These are phyloP conservation scores for Microplitis mediator DNA, from an alignment of 1,140 invertebrate species.

Conservation along the genomic window DNA sequence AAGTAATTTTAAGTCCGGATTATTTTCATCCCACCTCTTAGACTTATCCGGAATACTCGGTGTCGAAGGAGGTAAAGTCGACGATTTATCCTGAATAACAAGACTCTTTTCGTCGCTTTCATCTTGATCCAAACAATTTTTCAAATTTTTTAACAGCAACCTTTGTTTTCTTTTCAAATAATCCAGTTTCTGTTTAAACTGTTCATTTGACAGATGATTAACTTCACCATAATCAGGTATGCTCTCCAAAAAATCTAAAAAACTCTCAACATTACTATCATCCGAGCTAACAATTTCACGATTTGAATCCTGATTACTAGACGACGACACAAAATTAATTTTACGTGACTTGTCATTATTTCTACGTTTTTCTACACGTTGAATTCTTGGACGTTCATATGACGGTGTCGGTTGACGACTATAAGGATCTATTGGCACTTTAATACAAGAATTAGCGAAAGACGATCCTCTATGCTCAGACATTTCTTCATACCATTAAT, in stretches of 20 bases:
- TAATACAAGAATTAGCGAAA: constrained; percentile 67
- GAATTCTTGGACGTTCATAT: constrained; percentile 65
- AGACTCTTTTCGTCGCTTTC: constrained; percentile 39
- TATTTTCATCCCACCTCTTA: constrained; percentile 31
- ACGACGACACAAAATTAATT: constrained; percentile 37
- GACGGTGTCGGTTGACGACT: constrained; percentile 69
- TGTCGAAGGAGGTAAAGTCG: not conserved
- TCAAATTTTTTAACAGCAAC: constrained; percentile 63
- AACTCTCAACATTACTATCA: constrained; percentile 56
- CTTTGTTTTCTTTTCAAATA: constrained; percentile 70
- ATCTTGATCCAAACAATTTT: constrained; percentile 58
- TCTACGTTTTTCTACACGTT: constrained; percentile 43
- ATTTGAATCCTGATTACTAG: constrained; percentile 26
- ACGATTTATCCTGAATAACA: constrained; percentile 11
- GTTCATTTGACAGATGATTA: constrained; percentile 70
- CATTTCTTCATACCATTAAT: constrained; percentile 34
- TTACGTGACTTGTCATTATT: constrained; percentile 37
- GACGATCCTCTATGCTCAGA: constrained; percentile 52
- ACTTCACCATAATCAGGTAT: constrained; percentile 75
- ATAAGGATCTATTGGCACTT: constrained; percentile 69
- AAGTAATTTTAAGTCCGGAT: constrained; percentile 45
- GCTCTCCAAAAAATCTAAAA: constrained; percentile 70
- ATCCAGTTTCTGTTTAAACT: constrained; percentile 71
- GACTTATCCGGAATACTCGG: constrained; percentile 19
- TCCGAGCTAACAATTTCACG: constrained; percentile 37